phyloP scores from a whole-genome alignment of 2,888 invertebrate species.

The Phengaris arion region DNA sequence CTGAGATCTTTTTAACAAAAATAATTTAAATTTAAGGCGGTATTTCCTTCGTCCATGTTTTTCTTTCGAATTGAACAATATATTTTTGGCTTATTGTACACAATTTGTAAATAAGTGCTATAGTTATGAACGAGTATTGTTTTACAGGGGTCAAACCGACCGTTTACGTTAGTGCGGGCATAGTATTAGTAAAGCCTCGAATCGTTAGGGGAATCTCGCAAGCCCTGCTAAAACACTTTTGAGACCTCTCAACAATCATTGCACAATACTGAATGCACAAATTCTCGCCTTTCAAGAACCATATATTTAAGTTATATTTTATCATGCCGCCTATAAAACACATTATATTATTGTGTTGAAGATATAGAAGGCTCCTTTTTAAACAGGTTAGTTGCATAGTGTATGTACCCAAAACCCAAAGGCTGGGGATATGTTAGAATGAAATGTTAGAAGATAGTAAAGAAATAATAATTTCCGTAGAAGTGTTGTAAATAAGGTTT shows the following conservation, averaged over 20 bases:
- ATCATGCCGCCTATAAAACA: too few species aligned
- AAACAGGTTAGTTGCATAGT: too few species aligned
- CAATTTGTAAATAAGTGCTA: background rate
- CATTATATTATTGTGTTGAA: too few species aligned
- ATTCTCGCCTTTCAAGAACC: background rate
- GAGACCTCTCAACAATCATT: background rate
- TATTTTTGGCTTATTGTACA: background rate
- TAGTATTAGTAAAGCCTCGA: background rate
- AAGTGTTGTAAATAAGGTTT: background rate
- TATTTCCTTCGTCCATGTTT: background rate
- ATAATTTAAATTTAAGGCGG: constrained; percentile 12
- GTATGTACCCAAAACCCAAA: too few species aligned
- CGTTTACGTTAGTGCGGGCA: background rate
- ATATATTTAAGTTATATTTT: background rate
- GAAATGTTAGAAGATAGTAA: too few species aligned
- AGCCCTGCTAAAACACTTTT: constrained; percentile 21
- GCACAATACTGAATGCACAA: background rate
- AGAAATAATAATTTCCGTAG: too few species aligned
- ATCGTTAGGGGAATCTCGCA: constrained; percentile 18
- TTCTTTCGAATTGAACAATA: background rate
- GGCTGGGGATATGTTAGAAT: too few species aligned
- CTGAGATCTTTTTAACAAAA: constrained; percentile 34
- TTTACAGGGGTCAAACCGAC: background rate
- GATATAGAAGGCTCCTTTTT: too few species aligned
- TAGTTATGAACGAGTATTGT: background rate